Evolutionary conservation across 2,113 vertebrate species (phyloP).

Genomic region (Corythornis vintsioides): DNA sequence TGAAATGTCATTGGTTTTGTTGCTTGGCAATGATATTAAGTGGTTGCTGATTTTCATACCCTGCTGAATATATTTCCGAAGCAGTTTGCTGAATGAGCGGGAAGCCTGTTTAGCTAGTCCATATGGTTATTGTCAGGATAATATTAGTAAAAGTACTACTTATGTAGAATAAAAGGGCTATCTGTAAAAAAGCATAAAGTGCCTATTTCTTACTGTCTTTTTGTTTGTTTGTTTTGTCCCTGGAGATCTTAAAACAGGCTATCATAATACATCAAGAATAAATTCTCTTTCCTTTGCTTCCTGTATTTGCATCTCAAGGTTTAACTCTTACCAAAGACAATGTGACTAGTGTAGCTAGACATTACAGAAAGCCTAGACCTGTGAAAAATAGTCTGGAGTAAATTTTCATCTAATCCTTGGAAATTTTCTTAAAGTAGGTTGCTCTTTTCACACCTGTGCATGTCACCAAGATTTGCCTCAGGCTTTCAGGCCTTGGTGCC

Average conservation of each 20-base stretch:
- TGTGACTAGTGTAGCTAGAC: not conserved
- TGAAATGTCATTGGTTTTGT: constrained; percentile 26
- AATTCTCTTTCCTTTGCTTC: not conserved
- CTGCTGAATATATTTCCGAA: constrained; percentile 3
- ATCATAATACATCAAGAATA: not conserved
- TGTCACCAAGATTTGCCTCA: not conserved
- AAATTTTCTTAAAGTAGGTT: not conserved
- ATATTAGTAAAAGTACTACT: not conserved
- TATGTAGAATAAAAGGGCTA: not conserved
- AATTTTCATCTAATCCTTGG: not conserved
- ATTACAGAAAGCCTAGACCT: not conserved
- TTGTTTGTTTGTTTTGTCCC: not conserved
- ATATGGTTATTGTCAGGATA: constrained; percentile 9
- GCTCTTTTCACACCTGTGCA: accelerated
- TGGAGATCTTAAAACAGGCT: not conserved
- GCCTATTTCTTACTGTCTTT: not conserved
- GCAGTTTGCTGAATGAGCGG: constrained; percentile 20
- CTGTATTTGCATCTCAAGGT: not conserved
- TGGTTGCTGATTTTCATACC: constrained; percentile 9
- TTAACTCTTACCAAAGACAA: not conserved
- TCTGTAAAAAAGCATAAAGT: not conserved
- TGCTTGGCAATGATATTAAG: constrained; percentile 22
- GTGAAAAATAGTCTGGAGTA: not conserved
- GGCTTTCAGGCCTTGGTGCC: not conserved
- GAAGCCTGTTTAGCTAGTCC: constrained; percentile 1